A percentile compares a stretch with the other conserved stretches of the same genome.
These are phyloP conservation scores for Lasioglossum figueresi DNA, from an alignment of 2,888 invertebrate species.

Conservation along the genomic window DNA sequence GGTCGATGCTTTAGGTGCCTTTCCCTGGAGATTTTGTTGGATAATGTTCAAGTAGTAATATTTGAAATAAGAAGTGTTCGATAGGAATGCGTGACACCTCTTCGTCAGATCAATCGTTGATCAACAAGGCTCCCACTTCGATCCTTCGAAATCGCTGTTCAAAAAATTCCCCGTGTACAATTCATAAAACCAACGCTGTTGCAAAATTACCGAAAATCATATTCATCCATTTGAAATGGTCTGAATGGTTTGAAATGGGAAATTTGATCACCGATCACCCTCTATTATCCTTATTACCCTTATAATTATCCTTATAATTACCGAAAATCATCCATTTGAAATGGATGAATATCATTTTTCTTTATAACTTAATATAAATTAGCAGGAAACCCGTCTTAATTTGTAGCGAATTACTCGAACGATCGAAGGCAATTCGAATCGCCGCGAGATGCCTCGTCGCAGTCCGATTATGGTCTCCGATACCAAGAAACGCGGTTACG, in stretches of 20 bases:
- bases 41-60: constrained; percentile 33
- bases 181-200: not conserved
- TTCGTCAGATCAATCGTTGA: constrained; percentile 11
- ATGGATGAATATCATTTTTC: too few relatives aligned
- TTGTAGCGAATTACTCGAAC: not conserved
- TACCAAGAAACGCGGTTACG: constrained; percentile 10
- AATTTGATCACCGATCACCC: too few relatives aligned
- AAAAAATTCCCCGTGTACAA: not conserved
- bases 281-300: too few relatives aligned
- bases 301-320: too few relatives aligned
- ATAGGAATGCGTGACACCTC: not conserved
- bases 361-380: not conserved
- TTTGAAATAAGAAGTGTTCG: not conserved
- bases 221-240: not conserved
- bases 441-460: constrained; percentile 22
- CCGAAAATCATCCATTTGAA: too few relatives aligned
- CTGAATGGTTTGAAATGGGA: too few relatives aligned
- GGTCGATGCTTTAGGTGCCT: constrained; percentile 71
- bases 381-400: not conserved
- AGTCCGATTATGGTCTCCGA: constrained; percentile 8
- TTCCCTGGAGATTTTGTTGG: constrained; percentile 56
- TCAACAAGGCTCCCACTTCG: not conserved
- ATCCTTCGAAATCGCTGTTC: not conserved
- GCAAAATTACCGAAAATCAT: not conserved
- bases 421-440: constrained; percentile 14